A percentile compares a stretch with the other conserved stretches of the same genome.
Evolutionary conservation across 2,797 vertebrate species (phyloP).

Genomic region (Threskiornis aethiopicus): DNA sequence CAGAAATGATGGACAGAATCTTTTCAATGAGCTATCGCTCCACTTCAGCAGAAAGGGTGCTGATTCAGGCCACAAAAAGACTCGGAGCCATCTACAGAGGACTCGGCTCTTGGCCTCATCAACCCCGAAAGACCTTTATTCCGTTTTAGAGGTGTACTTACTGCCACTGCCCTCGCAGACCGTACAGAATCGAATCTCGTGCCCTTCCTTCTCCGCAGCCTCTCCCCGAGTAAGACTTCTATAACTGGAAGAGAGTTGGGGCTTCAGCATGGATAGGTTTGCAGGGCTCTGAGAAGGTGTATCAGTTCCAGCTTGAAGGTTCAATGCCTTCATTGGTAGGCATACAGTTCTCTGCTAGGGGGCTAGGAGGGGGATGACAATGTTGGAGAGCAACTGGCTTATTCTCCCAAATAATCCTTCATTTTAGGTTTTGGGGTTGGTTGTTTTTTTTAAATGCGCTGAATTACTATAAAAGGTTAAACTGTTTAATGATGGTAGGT

Average conservation of each 20-base stretch:
- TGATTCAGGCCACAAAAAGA: background rate
- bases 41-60: background rate
- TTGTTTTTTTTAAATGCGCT: background rate
- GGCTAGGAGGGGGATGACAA: background rate
- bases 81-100: background rate
- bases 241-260: background rate
- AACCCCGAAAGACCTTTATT: background rate
- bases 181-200: background rate
- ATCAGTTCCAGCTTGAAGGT: background rate
- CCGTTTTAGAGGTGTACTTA: background rate
- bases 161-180: background rate
- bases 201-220: too few relatives aligned
- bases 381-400: background rate
- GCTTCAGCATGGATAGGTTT: background rate
- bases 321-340: accelerated
- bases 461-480: background rate
- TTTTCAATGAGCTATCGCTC: background rate
- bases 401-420: background rate
- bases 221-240: background rate
- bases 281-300: background rate
- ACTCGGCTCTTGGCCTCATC: background rate
- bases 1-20: background rate
- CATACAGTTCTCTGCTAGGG: background rate
- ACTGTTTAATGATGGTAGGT: background rate
- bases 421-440: background rate